Conservation (phyloP, 2,797 vertebrate species). For the Periophthalmus magnuspinnatus region DNA sequence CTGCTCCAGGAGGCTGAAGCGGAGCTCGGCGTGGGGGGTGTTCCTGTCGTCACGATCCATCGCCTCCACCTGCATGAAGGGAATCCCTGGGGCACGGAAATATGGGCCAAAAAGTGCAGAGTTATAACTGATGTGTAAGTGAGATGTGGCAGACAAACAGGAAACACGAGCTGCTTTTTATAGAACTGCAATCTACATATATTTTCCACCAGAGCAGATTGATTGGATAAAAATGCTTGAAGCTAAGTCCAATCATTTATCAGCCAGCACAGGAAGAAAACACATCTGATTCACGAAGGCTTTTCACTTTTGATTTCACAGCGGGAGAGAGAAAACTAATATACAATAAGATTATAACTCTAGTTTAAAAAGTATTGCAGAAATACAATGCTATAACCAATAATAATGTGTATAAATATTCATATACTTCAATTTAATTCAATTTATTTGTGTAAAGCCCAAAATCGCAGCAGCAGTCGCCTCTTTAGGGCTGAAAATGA, state of each 20-base stretch:
- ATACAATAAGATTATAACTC: no score
- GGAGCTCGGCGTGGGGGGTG: constrained; percentile 80
- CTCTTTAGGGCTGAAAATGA: no score
- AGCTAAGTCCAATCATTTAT: neutral
- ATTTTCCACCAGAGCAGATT: constrained; percentile 1
- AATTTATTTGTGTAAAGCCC: no score
- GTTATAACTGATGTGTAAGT: neutral
- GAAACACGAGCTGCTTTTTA: neutral
- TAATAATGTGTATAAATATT: neutral
- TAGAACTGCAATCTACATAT: neutral
- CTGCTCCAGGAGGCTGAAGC: constrained; percentile 80
- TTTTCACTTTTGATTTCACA: neutral
- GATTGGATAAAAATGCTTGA: neutral
- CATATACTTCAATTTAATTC: no score
- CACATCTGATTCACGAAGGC: neutral
- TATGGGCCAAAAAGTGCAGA: neutral
- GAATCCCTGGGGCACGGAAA: constrained; percentile 58
- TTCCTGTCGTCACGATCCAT: constrained; percentile 76
- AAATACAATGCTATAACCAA: neutral
- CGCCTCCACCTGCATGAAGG: constrained; percentile 81
- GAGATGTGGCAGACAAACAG: neutral
- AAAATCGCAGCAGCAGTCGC: no score
- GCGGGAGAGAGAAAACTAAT: neutral
- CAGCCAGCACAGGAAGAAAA: neutral
- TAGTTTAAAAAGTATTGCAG: no score